Evolutionary conservation across 1,140 invertebrate species (phyloP), one percentile per base, ranked within the genome.

Genomic region (Magallana gigas): DNA sequence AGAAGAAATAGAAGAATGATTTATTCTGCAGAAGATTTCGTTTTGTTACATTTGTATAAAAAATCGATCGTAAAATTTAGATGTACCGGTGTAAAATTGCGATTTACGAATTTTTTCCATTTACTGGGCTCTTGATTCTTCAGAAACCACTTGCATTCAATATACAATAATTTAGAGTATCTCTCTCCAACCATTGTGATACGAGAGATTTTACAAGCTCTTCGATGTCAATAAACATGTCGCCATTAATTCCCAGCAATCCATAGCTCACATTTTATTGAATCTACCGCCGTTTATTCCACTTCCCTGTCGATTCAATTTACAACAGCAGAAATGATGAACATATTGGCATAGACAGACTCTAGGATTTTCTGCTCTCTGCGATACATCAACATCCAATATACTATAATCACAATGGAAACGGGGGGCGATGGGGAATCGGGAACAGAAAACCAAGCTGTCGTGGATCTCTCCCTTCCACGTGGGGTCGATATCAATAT

Each of bases 191-290:
- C 60, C 60, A 48, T 18, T 36, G 23, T 76, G 68, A 29, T 76
- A 76, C 12, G 68, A 29, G 9, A 76, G 68, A 76, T 76, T 76
- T 76, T 76, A 12, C 68, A 76, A 12, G 23, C 23, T 36, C 16
- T 76, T 23, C 12, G 18, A 29, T 76, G 68, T 76, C 68, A 76
- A 76, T 76, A 76, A 76, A 76, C 68, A 76, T 76, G 68, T 76
- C 68, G 68, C 68, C 29, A 76, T 76, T 76, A 76, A 76, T 76
- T 76, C 23, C 68, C 68, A 76, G 23, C 68, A 29, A 76, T 76
- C 68, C 11, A 76, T 76, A 76, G 36, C 68, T 29, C 14, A 18
- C 68, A 76, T 76, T 76, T 76, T 76, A 76, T 76, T 76, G 68
- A 76, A 76, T 76, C 68, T 36, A 76, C 23, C 8, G 68, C 68